phyloP scores from a whole-genome alignment of 2,113 vertebrate genomes.

The Gorsachius goisagi region DNA sequence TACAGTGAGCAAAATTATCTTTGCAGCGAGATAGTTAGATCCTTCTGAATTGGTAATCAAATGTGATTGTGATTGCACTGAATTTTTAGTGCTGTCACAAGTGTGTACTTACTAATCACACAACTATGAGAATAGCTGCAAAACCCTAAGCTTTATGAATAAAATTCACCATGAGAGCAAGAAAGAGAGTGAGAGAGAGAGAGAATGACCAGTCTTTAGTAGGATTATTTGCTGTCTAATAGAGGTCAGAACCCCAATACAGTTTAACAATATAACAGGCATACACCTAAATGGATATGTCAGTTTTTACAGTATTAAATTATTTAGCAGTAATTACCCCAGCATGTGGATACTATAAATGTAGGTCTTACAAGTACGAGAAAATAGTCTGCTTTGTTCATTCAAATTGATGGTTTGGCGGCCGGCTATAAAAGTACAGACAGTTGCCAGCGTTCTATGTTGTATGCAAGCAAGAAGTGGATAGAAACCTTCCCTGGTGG shows the following conservation, averaged over 20 bases:
- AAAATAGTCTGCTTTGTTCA: constrained; percentile 73
- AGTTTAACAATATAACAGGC: constrained; percentile 72
- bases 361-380: constrained; percentile 62
- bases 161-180: constrained; percentile 43
- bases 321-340: constrained; percentile 77
- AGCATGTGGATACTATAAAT: constrained; percentile 73
- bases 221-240: constrained; percentile 75
- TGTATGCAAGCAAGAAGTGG: neutral
- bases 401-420: constrained; percentile 67
- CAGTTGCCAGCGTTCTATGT: neutral
- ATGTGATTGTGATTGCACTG: constrained; percentile 59
- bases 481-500: neutral
- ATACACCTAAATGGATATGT: constrained; percentile 73
- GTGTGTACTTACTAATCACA: constrained; percentile 54
- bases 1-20: constrained; percentile 66
- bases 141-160: constrained; percentile 48
- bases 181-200: neutral
- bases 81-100: constrained; percentile 56
- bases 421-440: constrained; percentile 30
- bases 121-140: constrained; percentile 13
- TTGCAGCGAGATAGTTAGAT: constrained; percentile 59
- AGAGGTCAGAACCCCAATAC: constrained; percentile 74
- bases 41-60: constrained; percentile 67
- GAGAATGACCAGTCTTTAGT: constrained; percentile 70
- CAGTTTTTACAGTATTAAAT: constrained; percentile 76